These are phyloP conservation scores for Burhinus oedicnemus DNA, from an alignment of 2,113 vertebrate species.

Conservation along the genomic window DNA sequence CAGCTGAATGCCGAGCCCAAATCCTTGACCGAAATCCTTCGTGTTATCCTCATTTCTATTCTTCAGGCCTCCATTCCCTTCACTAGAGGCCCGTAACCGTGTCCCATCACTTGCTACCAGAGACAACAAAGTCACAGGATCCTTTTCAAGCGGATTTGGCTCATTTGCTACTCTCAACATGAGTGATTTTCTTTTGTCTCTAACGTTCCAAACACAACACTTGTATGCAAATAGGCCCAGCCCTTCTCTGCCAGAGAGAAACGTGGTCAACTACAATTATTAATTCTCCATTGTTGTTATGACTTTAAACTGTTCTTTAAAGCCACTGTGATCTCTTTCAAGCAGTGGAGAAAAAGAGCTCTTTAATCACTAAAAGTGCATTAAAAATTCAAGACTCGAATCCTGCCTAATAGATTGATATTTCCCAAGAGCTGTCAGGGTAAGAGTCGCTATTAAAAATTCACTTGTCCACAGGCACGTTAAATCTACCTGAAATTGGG, in stretches of 20 bases:
- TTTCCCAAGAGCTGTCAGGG: conserved; percentile 53
- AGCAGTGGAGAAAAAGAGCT: conserved; percentile 38
- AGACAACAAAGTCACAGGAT: not conserved
- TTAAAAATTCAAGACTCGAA: conserved; percentile 69
- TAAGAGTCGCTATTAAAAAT: conserved; percentile 61
- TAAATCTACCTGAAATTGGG: conserved; percentile 42
- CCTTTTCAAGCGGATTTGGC: not conserved
- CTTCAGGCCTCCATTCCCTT: not conserved
- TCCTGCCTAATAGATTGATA: conserved; percentile 65
- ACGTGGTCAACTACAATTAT: conserved; percentile 9
- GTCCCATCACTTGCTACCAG: fast-evolving
- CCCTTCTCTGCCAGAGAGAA: not conserved
- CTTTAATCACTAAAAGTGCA: conserved; percentile 55
- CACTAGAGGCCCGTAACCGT: not conserved
- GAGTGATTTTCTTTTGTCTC: not conserved
- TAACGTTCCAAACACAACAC: not conserved
- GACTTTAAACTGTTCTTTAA: conserved; percentile 50
- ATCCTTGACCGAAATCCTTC: not conserved
- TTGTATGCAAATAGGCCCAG: not conserved
- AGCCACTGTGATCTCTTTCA: conserved; percentile 34
- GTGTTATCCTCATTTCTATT: not conserved
- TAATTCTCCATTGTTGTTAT: conserved; percentile 48
- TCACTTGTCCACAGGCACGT: conserved; percentile 51
- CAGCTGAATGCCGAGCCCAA: not conserved
- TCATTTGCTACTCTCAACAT: not conserved